These are phyloP conservation scores for Pollicipes pollicipes DNA, from an alignment of 1,140 invertebrate species.

Conservation along the genomic window DNA sequence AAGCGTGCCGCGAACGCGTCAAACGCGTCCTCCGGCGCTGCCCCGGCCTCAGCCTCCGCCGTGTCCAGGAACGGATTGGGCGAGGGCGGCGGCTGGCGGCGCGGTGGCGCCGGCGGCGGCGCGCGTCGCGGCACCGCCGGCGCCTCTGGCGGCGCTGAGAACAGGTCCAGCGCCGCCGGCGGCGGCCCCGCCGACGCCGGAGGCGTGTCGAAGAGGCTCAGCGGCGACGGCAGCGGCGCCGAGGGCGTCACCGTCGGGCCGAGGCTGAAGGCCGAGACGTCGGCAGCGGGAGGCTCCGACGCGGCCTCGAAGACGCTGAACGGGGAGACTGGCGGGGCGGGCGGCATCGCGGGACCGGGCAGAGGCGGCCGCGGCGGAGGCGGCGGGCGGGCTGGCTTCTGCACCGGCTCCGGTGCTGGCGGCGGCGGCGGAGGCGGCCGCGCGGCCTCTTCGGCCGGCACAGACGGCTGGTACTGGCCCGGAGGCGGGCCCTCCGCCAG, in stretches of 20 bases:
- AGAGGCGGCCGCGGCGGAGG: too few relatives aligned
- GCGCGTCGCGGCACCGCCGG: constrained; percentile 8
- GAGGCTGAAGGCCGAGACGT: too few relatives aligned
- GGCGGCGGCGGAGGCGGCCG: too few relatives aligned
- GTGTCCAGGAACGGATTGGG: neutral
- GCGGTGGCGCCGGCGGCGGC: constrained; percentile 5
- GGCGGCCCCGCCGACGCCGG: too few relatives aligned
- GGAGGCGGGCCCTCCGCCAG: neutral
- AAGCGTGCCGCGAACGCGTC: constrained; percentile 76
- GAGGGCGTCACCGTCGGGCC: neutral
- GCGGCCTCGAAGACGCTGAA: neutral
- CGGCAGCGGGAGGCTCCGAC: neutral
- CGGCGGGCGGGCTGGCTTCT: too few relatives aligned
- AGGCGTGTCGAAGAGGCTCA: neutral
- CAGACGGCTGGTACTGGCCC: neutral
- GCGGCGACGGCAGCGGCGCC: neutral
- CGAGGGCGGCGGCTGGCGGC: constrained; percentile 8
- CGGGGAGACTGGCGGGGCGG: too few relatives aligned
- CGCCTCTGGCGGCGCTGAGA: constrained; percentile 24
- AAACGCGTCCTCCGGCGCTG: constrained; percentile 38
- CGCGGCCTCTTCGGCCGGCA: too few relatives aligned
- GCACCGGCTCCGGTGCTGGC: neutral
- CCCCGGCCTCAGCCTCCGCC: constrained; percentile 8
- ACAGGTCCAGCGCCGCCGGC: neutral
- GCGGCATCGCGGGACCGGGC: constrained; percentile 6